Evolutionary conservation across 2,888 invertebrate species (phyloP).

Genomic region (Netelia virgata): DNA sequence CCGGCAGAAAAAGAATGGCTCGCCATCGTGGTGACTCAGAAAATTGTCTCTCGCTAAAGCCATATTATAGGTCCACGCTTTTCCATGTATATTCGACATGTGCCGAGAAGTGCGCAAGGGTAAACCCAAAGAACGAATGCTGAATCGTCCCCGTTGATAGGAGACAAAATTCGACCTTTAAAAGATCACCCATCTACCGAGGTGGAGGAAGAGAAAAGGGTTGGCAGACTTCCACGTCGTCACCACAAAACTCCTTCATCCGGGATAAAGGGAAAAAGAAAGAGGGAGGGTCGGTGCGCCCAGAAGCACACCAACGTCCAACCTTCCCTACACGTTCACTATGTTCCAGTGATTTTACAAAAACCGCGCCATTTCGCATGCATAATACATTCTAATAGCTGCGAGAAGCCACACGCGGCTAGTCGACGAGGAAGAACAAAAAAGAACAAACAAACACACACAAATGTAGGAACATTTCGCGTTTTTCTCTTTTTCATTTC

Average conservation of each 20-base stretch:
- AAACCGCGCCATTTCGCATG: slow-evolving; percentile 83
- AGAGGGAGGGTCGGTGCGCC: slow-evolving; percentile 16
- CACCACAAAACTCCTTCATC: slow-evolving; percentile 84
- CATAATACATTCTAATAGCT: slow-evolving; percentile 84
- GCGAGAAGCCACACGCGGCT: slow-evolving; percentile 49
- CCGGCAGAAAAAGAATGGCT: not conserved
- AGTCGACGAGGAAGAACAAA: no score
- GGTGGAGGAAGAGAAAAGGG: slow-evolving; percentile 69
- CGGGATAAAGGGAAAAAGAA: slow-evolving; percentile 70
- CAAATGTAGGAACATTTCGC: not conserved
- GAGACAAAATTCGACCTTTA: slow-evolving; percentile 59
- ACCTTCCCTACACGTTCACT: slow-evolving; percentile 20
- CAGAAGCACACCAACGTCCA: slow-evolving; percentile 38
- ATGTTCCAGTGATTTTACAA: slow-evolving; percentile 82
- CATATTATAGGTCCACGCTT: slow-evolving; percentile 80
- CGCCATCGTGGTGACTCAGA: slow-evolving; percentile 71
- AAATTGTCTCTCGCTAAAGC: slow-evolving; percentile 76
- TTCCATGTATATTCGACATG: slow-evolving; percentile 69
- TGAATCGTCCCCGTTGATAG: not conserved
- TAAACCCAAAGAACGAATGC: slow-evolving; percentile 6
- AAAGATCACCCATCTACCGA: slow-evolving; percentile 79
- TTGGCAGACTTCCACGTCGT: slow-evolving; percentile 84
- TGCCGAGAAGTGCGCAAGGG: not conserved
- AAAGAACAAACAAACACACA: slow-evolving; percentile 11
- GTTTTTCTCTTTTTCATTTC: not conserved